phyloP scores from a whole-genome alignment of 2,113 vertebrate species.

The Coracopsis vasa region DNA sequence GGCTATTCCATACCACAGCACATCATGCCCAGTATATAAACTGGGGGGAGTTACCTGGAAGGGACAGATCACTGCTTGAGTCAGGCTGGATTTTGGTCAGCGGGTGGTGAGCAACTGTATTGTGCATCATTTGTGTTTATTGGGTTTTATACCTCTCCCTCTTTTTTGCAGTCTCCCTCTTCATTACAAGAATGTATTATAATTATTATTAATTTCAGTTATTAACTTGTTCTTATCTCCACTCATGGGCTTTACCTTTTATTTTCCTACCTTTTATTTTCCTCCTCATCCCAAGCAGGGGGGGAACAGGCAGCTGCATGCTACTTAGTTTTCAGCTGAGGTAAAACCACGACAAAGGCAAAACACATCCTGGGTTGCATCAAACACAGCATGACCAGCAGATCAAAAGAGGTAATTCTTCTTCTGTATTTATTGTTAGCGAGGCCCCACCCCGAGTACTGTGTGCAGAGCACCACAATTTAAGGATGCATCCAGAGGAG shows the following conservation, averaged over 20 bases:
- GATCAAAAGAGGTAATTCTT: neutral
- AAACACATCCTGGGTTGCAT: rapidly evolving
- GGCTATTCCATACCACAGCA: too few relatives aligned
- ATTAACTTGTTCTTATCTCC: neutral
- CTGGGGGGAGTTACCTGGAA: neutral
- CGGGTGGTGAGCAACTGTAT: neutral
- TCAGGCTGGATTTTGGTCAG: neutral
- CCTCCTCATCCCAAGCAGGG: neutral
- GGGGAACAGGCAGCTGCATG: neutral
- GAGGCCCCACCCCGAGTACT: rapidly evolving
- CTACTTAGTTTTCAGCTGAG: neutral
- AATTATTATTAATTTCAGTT: neutral
- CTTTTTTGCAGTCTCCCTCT: neutral
- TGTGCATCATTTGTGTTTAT: neutral
- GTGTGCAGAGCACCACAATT: too few relatives aligned
- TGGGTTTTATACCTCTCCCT: neutral
- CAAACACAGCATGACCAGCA: neutral
- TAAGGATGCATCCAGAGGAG: neutral
- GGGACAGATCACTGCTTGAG: neutral
- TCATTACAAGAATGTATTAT: neutral
- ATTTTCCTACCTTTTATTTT: neutral
- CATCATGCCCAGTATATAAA: neutral
- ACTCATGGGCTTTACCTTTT: neutral
- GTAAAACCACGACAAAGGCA: neutral
- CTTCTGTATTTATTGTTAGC: rapidly evolving